Base-by-base conservation (phyloP, 53 echinoderm and acorn worm species). In the Stichopus horrens region DNA sequence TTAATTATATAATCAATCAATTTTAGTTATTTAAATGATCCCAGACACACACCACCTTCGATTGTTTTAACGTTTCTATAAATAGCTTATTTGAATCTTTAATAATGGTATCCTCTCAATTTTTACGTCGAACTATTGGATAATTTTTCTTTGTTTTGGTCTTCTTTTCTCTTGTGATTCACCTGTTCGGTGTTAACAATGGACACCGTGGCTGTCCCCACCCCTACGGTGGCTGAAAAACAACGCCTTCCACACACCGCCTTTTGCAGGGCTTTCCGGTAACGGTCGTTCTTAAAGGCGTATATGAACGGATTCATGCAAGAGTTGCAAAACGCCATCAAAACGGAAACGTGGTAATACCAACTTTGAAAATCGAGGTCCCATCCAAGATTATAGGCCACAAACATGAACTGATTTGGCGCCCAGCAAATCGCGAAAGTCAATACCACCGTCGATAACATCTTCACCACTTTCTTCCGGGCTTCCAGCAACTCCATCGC, bases 271-370 rank as follows among this genome's bases (percentile, higher is more conserved):
- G 96, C 96, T 73, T 63, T 86, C 23, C 96, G 84, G 76, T 96
- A 95, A 59, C 93, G 92, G 54, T 89, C 91, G 74, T 91, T 96
- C 84, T 95, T 93, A 78, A 96, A 96, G 22, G 92, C 95, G 73
- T 96, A 96, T 16, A 96, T 96, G 83, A 96, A 92, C 10, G 96
- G 96, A 77, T 96, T 96, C 95, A 96, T 92, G 86, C 96, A 96
- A 60, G 90, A 90, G 79, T 96, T 96, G 74, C 93, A 95, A 90
- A 96, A 96, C 19, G 96, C 96, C 20, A 91, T 86, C 54, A 96
- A 59, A 9, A 96, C 96, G 59, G 93, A 94, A 74, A 88, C 84
- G 88, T 96, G 96, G 74, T 96, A 96, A 60, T 96, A 96, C 96
- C 95, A 96, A 79, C 89, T 87, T 14, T 89, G 86, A 75, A 96